Base-by-base conservation (phyloP, 2,888 invertebrate species). In the Stomorhina lunata region DNA sequence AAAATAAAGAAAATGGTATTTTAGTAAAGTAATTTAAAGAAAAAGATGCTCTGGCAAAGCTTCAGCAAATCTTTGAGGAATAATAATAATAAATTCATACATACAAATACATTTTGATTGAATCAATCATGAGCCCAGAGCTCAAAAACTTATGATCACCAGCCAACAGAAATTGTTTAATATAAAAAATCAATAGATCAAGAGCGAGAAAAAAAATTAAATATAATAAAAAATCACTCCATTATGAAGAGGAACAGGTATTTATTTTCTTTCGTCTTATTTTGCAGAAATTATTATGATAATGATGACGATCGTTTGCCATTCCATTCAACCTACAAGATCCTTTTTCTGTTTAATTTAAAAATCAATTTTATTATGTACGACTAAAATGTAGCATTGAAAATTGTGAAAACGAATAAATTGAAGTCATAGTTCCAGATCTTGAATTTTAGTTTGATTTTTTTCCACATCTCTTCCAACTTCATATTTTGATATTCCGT, bases 41-140 rank as follows among this genome's bases (percentile, higher is more conserved):
- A 61, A 65, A n/a, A 65, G 79, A 40, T 63, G 71, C 50, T 43
- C 10, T n/a, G n/a, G n/a, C n/a, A n/a, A 9, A 27, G 1, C 43
- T 68, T 66, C 37, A 15, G 59, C 84, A 83, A 80, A 84, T 84
- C 83, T 69, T 79, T 72, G 76, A 84, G 80, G 84, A 84, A 84
- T 85, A 84, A 82, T 86, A 84, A 85, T n/a, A n/a, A n/a, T n/a
- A n/a, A n/a, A n/a, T n/a, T n/a, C n/a, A 85, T 85, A 84, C 84
- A 85, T 85, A 71, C 63, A 79, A 29, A 79, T 66, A 82, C 55
- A 84, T 85, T 88, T 88, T 89, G 89, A 90, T 90, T 89, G 89
- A 90, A 88, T 89, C 89, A 89, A 89, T 89, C 90, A 90, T 88
- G 4, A 65, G 17, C 32, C 45, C 80, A 57, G 48, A 15, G 37